Evolutionary conservation across 1,140 invertebrate species (phyloP).

Genomic region (Heliconius hewitsoni): DNA sequence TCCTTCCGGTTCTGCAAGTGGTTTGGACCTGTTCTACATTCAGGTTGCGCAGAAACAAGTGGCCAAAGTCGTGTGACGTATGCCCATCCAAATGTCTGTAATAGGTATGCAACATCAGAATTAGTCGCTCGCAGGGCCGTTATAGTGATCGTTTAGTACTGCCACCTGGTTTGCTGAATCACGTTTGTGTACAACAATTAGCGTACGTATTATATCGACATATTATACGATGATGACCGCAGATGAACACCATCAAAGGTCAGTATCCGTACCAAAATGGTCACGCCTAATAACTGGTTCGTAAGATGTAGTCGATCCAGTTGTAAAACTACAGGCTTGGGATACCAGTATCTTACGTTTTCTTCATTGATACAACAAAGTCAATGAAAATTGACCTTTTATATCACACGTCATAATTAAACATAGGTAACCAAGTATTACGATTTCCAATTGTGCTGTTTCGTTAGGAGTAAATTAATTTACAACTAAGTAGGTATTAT

Average conservation of each 20-base stretch:
- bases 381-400: constrained; percentile 57
- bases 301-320: constrained; percentile 74
- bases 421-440: not conserved
- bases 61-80: constrained; percentile 69
- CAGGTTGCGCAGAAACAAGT: constrained; percentile 68
- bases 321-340: constrained; percentile 75
- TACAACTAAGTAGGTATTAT: not conserved
- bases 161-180: constrained; percentile 71
- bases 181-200: constrained; percentile 73
- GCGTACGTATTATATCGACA: constrained; percentile 64
- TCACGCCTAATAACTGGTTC: constrained; percentile 81
- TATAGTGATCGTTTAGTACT: constrained; percentile 48
- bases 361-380: constrained; percentile 66
- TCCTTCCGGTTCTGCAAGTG: constrained; percentile 80
- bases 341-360: constrained; percentile 76
- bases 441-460: not conserved
- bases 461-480: not conserved
- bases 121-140: constrained; percentile 33
- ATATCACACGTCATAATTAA: constrained; percentile 12
- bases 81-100: constrained; percentile 38
- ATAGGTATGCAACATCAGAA: constrained; percentile 31
- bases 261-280: constrained; percentile 79
- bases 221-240: constrained; percentile 61
- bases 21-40: constrained; percentile 78
- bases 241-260: constrained; percentile 74